Evolutionary conservation across 2,797 vertebrate species (phyloP), one percentile per base, ranked within the genome.

Genomic region (Pangasius krempfi): DNA sequence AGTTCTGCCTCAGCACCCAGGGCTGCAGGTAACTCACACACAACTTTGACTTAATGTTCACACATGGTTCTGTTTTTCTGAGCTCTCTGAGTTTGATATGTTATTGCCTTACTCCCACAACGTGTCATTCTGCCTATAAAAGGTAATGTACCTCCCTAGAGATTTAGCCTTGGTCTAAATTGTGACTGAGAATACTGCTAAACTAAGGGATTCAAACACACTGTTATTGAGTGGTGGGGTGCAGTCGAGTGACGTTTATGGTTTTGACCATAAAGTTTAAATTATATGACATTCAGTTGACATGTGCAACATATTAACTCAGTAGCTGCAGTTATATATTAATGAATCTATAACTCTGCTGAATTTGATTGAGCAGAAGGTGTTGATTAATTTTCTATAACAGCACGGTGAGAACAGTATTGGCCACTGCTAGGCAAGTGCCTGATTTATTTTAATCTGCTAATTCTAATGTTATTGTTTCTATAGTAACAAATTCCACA

Each of bases 1-100:
- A 97, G 96, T 58, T 95, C 97, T 16, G 94, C 97, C 72, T 92
- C 96, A 2, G 93, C 96, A 20, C 91, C 97, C 64, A 98, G 98
- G 93, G 88, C 94, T 80, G 93, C 97, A 96, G 97, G 98, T 99
- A 93, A 95, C 94, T 60, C 13, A 0, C 37, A 44, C 37, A 52
- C 4, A 84, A 1, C 7, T 33, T 22, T 22, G 18, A 10, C 7
- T 25, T 81, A 14, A 22, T 47, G 16, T 30, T 47, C 1, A 50
- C 3, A 33, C 14, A n/a, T 18, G 37, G 18, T 20, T 80, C 18
- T 14, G 20, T 6, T 56, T 33, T 52, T 80, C 27, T 56, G 30
- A 2, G 18, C 8, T 37, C 18, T 58, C 18, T 1, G 25, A 50
- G 22, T 56, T 13, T 56, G 47, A 78, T 33, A 14, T 54, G 30